phyloP scores from a whole-genome alignment of 2,888 invertebrate species.

The Plusia festucae region DNA sequence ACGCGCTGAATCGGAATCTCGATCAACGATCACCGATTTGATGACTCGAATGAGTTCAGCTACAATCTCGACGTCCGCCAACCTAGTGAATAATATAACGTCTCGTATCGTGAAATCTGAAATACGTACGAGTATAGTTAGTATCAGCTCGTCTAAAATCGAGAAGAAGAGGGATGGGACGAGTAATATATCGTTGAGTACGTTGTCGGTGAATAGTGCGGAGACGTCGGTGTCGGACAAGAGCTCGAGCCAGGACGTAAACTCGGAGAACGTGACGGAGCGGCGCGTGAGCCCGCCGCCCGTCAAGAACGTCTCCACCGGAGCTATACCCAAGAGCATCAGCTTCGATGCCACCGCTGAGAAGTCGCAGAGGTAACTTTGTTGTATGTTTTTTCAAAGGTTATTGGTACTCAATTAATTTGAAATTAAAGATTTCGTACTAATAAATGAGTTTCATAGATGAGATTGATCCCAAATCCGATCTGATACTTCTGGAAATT shows the following conservation, averaged over 20 bases:
- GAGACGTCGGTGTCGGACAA: slow-evolving; percentile 83
- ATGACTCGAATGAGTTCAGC: slow-evolving; percentile 84
- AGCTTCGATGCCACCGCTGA: slow-evolving; percentile 97
- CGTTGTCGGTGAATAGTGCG: slow-evolving; percentile 82
- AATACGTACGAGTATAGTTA: slow-evolving; percentile 82
- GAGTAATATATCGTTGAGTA: slow-evolving; percentile 81
- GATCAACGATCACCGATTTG: slow-evolving; percentile 80
- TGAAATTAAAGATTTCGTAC: no score
- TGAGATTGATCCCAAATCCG: no score
- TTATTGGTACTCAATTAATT: no score
- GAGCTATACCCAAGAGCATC: slow-evolving; percentile 97
- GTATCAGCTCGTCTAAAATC: slow-evolving; percentile 82
- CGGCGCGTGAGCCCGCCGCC: slow-evolving; percentile 82
- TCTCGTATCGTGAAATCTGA: slow-evolving; percentile 81
- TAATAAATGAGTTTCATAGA: no score
- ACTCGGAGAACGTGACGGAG: slow-evolving; percentile 84
- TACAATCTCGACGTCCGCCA: slow-evolving; percentile 78
- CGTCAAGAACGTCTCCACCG: slow-evolving; percentile 90
- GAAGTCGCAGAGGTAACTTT: slow-evolving; percentile 91
- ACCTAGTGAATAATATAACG: slow-evolving; percentile 77
- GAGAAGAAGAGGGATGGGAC: slow-evolving; percentile 79
- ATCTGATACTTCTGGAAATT: no score
- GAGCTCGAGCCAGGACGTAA: slow-evolving; percentile 86
- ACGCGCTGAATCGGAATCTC: slow-evolving; percentile 70
- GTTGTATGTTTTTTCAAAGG: no score